These are phyloP conservation scores for Drosophila funebris DNA, from an alignment of 1,140 invertebrate species.

Conservation along the genomic window DNA sequence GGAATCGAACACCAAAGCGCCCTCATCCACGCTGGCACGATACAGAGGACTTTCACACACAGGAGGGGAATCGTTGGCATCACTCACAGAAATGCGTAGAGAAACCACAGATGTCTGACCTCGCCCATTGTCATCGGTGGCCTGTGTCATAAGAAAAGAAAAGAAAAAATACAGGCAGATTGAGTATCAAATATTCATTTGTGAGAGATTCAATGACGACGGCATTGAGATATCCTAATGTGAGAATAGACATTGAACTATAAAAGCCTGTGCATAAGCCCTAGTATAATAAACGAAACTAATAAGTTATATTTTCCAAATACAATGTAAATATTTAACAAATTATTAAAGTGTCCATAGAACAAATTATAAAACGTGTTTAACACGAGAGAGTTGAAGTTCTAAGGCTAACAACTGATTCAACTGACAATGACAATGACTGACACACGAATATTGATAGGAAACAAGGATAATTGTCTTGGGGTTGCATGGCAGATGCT, in stretches of 20 bases:
- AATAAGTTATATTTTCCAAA: no score
- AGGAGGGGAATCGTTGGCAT: conserved; percentile 95
- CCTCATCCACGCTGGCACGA: conserved; percentile 92
- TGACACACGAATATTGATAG: not conserved
- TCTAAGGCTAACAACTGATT: no score
- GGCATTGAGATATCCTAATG: not conserved
- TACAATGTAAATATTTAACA: no score
- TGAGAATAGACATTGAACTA: no score
- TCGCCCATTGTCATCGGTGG: conserved; percentile 92
- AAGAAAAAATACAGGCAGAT: not conserved
- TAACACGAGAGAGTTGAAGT: no score
- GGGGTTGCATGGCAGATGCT: no score
- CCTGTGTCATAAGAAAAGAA: conserved; percentile 84
- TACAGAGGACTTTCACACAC: conserved; percentile 90
- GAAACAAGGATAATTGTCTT: not conserved
- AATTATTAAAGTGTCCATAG: no score
- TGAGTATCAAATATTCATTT: not conserved
- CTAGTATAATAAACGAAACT: no score
- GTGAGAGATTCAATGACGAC: not conserved
- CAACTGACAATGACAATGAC: no score
- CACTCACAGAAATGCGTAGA: conserved; percentile 90
- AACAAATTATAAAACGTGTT: no score
- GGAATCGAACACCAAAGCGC: conserved; percentile 92
- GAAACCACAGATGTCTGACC: conserved; percentile 91
- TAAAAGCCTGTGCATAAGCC: no score